Evolutionary conservation across 1,140 invertebrate genomes (phyloP).

Genomic region (Pissodes strobi): DNA sequence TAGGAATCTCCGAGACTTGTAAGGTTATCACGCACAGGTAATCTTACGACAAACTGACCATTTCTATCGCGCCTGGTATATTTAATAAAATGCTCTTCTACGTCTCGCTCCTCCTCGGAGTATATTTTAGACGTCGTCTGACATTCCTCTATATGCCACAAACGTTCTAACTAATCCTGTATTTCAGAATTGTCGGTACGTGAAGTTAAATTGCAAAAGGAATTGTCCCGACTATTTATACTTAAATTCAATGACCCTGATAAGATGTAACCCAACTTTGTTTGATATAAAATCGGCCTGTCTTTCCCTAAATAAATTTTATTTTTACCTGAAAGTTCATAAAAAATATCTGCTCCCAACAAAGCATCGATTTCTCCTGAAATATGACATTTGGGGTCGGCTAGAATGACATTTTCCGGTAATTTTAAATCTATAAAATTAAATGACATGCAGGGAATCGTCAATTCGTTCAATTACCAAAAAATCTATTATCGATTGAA

Average conservation of each 20-base stretch:
- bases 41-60: no score
- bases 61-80: not conserved
- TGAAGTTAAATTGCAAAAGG: not conserved
- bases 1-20: not conserved
- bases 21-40: not conserved
- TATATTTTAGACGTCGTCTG: not conserved
- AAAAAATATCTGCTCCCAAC: not conserved
- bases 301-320: not conserved
- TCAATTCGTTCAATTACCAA: not conserved
- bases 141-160: not conserved
- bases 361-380: not conserved
- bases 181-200: not conserved
- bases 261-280: no score
- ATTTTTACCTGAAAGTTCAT: not conserved
- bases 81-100: not conserved
- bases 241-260: not conserved
- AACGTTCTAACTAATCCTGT: no score
- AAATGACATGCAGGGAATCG: not conserved
- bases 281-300: no score
- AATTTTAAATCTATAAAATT: not conserved
- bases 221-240: no score
- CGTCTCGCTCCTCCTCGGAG: not conserved
- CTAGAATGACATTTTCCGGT: not conserved
- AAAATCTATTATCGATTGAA: not conserved
- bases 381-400: not conserved